Conservation (phyloP, 2,113 vertebrate genomes). For the Malaclemys terrapin region DNA sequence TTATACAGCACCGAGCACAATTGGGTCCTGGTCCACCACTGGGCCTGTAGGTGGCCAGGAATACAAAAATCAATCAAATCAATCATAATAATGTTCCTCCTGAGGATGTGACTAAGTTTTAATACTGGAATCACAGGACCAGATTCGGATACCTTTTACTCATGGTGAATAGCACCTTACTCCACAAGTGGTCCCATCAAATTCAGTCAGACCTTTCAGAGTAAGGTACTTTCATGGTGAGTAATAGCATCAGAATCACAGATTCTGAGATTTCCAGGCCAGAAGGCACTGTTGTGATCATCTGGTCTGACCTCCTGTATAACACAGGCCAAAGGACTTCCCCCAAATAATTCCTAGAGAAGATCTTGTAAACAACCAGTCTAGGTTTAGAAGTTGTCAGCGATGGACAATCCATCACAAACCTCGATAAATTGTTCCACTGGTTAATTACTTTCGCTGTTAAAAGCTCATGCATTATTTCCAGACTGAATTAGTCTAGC, state of each 20-base stretch:
- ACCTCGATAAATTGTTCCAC: not conserved
- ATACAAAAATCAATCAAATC: not conserved
- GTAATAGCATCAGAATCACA: not conserved
- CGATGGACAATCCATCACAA: not conserved
- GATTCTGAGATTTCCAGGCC: not conserved
- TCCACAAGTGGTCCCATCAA: not conserved
- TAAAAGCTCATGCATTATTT: not conserved
- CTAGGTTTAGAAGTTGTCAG: not conserved
- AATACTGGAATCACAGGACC: fast-evolving
- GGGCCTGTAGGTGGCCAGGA: not conserved
- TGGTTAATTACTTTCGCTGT: not conserved
- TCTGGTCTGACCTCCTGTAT: not conserved
- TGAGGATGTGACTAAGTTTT: not conserved
- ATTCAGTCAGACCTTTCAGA: not conserved
- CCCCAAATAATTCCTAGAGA: not conserved
- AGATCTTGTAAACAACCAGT: not conserved
- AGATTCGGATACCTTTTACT: not conserved
- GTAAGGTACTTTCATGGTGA: not conserved
- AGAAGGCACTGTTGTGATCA: not conserved
- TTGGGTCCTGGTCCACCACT: not conserved
- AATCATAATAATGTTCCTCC: not conserved
- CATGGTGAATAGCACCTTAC: not conserved
- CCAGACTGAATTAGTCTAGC: not conserved
- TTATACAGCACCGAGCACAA: not conserved
- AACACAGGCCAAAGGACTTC: not conserved